Evolutionary conservation across 1,140 invertebrate species (phyloP), one percentile per base, ranked within the genome.

Genomic region (Drosophila truncata): DNA sequence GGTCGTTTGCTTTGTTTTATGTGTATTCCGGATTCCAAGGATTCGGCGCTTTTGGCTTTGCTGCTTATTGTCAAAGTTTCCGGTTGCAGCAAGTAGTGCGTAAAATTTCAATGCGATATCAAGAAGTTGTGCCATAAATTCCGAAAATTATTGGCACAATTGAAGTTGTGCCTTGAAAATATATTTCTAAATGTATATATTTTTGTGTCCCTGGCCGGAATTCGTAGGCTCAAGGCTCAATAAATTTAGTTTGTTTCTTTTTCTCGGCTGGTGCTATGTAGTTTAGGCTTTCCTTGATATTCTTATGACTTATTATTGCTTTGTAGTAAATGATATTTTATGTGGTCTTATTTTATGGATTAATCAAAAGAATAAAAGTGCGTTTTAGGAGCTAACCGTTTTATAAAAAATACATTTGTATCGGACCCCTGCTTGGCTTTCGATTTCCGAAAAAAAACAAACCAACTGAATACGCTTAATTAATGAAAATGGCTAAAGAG

Each of bases 71-170:
- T 66, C 62, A 63, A 78, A 79, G 77, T 79, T 78, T 79, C 66
- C 59, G 47, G 70, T 62, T 80, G 84, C 84, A 80, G 84, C 84
- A 87, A 87, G 84, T 87, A 87, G 84, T 87, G 84, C 84, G 84
- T 87, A 87, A 88, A 87, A 87, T 88, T 86, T 88, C 84, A 84
- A 90, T 84, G 80, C 80, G 84, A 83, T 80, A 83, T 87, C 74
- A 85, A 80, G 80, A 87, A 87, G 84, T 87, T 87, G 77, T 61
- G 80, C 69, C 79, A 87, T 88, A 87, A 87, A 87, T 88, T 87
- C 71, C 62, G 27, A 69, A 87, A 87, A 87, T 87, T 88, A 87
- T 87, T 88, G 84, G 75, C 85, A 78, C 84, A 87, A 73, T 83
- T 84, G 84, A 84, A 83, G 84, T 78, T 78, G 33, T 69, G 63